These are phyloP conservation scores for Cephalotes varians DNA, from an alignment of 2,888 invertebrate genomes.

Conservation along the genomic window DNA sequence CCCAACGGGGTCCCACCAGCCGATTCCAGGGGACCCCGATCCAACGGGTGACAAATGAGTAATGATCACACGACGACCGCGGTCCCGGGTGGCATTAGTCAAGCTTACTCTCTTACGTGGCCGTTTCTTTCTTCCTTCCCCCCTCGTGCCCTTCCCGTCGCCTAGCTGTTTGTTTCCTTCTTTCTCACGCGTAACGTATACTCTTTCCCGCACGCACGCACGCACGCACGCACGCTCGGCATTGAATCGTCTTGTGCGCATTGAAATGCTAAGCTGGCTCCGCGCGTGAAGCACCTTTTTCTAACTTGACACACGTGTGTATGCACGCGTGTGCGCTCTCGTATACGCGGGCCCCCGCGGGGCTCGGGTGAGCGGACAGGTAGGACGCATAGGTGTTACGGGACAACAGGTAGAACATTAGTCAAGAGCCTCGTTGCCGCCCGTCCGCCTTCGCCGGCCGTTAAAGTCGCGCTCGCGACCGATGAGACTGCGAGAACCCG, in stretches of 20 bases:
- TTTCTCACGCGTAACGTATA: slow-evolving; percentile 48
- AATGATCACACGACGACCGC: slow-evolving; percentile 80
- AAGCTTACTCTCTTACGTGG: slow-evolving; percentile 80
- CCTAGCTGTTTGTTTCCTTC: slow-evolving; percentile 60
- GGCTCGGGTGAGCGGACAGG: slow-evolving; percentile 70
- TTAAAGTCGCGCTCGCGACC: slow-evolving; percentile 72
- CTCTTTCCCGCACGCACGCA: slow-evolving; percentile 7
- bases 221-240: slow-evolving; percentile 45
- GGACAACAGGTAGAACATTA: slow-evolving; percentile 84
- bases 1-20: slow-evolving; percentile 25
- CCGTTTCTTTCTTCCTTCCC: slow-evolving; percentile 58
- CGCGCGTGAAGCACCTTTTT: slow-evolving; percentile 61
- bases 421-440: slow-evolving; percentile 81
- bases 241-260: slow-evolving; percentile 73
- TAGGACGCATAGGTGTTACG: slow-evolving; percentile 79
- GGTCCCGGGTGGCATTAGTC: slow-evolving; percentile 80
- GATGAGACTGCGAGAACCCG: neutral
- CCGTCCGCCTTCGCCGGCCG: slow-evolving; percentile 61
- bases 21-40: slow-evolving; percentile 71
- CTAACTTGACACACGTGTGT: slow-evolving; percentile 41
- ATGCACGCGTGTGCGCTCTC: slow-evolving; percentile 45
- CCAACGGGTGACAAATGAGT: slow-evolving; percentile 81
- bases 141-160: slow-evolving; percentile 37
- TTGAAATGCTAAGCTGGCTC: slow-evolving; percentile 80
- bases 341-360: slow-evolving; percentile 56